Conservation (phyloP, 2,888 invertebrate genomes). For the Xestia xanthographa region DNA sequence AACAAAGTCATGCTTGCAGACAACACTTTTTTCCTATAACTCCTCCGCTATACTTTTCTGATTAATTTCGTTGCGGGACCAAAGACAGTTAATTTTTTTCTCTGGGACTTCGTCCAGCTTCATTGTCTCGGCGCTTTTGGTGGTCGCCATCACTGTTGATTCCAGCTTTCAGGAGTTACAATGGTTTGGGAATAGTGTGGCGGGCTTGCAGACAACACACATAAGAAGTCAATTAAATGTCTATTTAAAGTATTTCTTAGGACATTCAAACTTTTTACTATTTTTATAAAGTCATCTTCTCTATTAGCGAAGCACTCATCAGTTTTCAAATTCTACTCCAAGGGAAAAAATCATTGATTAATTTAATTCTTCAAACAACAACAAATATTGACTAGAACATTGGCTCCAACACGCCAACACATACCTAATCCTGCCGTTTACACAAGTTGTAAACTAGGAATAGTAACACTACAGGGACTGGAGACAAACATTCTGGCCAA, state of each 20-base stretch:
- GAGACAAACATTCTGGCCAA: slow-evolving; percentile 62
- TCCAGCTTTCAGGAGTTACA: no score
- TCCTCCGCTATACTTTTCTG: no score
- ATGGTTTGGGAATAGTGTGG: no score
- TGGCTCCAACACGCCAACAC: slow-evolving; percentile 33
- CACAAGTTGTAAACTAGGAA: slow-evolving; percentile 62
- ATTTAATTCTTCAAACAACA: slow-evolving; percentile 4
- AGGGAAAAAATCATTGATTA: neutral
- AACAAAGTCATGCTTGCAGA: neutral
- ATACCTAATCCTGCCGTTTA: slow-evolving; percentile 48
- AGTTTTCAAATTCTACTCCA: neutral
- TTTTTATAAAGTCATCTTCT: neutral
- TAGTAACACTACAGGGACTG: slow-evolving; percentile 58
- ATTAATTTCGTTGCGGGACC: no score
- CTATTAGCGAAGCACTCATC: neutral
- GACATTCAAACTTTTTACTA: neutral
- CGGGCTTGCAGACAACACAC: neutral
- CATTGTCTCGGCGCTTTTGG: no score
- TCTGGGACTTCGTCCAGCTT: no score
- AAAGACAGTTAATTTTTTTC: no score
- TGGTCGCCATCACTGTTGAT: no score
- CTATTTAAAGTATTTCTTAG: neutral
- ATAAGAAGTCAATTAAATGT: neutral
- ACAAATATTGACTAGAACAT: slow-evolving; percentile 30
- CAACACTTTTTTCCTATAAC: no score